Conservation (phyloP, 2,888 invertebrate species). For the Melanostoma mellinum region DNA sequence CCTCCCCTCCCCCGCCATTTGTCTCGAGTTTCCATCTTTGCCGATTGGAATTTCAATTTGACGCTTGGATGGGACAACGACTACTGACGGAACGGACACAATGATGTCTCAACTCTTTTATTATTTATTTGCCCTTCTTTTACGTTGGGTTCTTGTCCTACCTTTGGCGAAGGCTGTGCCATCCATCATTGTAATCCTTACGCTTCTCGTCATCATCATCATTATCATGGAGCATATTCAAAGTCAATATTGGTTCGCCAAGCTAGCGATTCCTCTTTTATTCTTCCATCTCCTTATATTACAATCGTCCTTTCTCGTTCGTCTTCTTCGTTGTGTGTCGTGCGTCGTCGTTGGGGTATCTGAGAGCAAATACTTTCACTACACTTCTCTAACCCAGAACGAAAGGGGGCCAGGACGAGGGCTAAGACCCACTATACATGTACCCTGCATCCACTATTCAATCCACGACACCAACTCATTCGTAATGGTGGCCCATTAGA, state of each 20-base stretch:
- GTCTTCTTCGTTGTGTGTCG: slow-evolving; percentile 11
- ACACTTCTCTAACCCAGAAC: background rate
- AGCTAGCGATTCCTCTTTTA: slow-evolving; percentile 25
- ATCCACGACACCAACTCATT: slow-evolving; percentile 21
- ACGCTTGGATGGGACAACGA: slow-evolving; percentile 38
- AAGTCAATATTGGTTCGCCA: slow-evolving; percentile 67
- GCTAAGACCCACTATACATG: no score
- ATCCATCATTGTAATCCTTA: slow-evolving; percentile 67
- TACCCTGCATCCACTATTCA: background rate
- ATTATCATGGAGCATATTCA: slow-evolving; percentile 68
- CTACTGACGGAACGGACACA: slow-evolving; percentile 10
- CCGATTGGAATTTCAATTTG: slow-evolving; percentile 62
- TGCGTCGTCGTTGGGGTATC: slow-evolving; percentile 6
- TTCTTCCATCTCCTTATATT: background rate
- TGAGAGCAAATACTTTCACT: slow-evolving; percentile 41
- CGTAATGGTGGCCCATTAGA: slow-evolving; percentile 51
- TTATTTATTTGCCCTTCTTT: slow-evolving; percentile 14
- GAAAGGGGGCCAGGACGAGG: no score
- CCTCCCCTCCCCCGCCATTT: slow-evolving; percentile 19
- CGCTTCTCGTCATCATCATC: slow-evolving; percentile 62
- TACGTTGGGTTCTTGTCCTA: slow-evolving; percentile 14
- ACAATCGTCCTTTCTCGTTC: background rate
- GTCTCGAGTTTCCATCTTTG: slow-evolving; percentile 44
- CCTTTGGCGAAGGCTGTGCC: slow-evolving; percentile 47
- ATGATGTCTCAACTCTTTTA: slow-evolving; percentile 42